Base-by-base conservation (phyloP, 2,888 invertebrate species). In the Himalopsyche anomala region DNA sequence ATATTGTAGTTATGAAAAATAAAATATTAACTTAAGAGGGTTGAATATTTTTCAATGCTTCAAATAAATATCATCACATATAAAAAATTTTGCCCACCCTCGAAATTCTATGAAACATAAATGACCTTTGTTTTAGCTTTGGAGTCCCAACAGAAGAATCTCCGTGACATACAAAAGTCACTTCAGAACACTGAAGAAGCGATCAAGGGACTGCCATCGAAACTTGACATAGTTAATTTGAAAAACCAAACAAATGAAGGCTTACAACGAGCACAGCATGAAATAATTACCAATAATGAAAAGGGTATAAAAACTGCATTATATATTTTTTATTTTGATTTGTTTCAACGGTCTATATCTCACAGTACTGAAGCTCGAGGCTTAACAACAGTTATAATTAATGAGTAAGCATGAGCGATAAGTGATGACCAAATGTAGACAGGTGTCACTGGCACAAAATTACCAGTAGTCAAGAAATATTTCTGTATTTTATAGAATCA, bases 191-290 rank as follows among this genome's bases (percentile, higher is more conserved):
- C 91, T 8, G 93, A 93, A 89, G 91, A 92, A 89, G 91, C 92
- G 90, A 92, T 93, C 92, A 93, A 93, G 89, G 92, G 92, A 9
- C 89, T 95, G 74, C 94, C 95, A 5, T 91, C 92, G 5, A 91
- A 91, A 19, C 90, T 91, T 0, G 94, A 95, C 87, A 90, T 96
- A 1, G 92, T 94, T 85, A 91, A 91, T 15, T 90, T 94, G 54
- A 93, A 94, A 87, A 96, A 96, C 90, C 92, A 94, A 83, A 96
- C 96, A 0, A 91, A 95, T 79, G 92, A 92, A 80, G 92, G 94
- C 0, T 89, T 96, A 74, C 93, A 94, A 85, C 93, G 93, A 80
- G 91, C 94, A 5, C 94, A 93, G 87, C 92, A 92, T 51, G 92
- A 93, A 42, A 89, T 95, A 3, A 90, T 91, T 4, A 90, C 91